These are phyloP conservation scores for Drosophila quasianomalipes DNA, from an alignment of 2,888 invertebrate species.

Conservation along the genomic window DNA sequence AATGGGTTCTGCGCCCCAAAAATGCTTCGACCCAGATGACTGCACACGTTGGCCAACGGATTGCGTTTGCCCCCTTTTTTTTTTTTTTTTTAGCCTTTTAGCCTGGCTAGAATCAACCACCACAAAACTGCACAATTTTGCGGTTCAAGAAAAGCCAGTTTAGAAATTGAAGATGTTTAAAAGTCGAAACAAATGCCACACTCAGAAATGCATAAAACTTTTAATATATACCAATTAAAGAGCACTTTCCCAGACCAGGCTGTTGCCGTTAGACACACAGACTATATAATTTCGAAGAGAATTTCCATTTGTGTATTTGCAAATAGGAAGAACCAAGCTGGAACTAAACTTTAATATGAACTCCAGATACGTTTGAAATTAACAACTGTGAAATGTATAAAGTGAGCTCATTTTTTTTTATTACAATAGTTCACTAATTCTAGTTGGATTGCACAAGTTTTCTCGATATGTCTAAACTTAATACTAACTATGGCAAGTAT, in stretches of 20 bases:
- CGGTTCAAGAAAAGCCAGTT: conserved; percentile 34
- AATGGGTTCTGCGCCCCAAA: conserved; percentile 45
- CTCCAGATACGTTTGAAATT: neutral
- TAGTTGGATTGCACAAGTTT: neutral
- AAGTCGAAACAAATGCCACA: conserved; percentile 36
- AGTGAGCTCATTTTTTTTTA: neutral
- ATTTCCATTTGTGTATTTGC: neutral
- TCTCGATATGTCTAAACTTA: neutral
- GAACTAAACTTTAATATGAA: neutral
- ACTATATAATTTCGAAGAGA: neutral
- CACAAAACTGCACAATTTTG: conserved; percentile 23
- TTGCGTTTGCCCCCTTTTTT: conserved; percentile 22
- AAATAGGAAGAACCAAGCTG: neutral
- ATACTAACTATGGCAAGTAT: neutral
- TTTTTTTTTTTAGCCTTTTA: neutral
- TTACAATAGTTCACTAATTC: neutral
- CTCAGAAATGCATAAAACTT: conserved; percentile 28
- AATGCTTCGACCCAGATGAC: conserved; percentile 43
- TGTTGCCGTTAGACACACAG: neutral
- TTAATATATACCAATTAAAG: conserved; percentile 26
- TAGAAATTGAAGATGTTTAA: conserved; percentile 52
- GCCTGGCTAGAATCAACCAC: conserved; percentile 9
- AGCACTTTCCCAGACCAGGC: conserved; percentile 8
- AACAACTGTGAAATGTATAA: neutral
- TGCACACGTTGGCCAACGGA: conserved; percentile 72